Evolutionary conservation across 1,140 invertebrate genomes (phyloP).

Genomic region (Ceratosolen solmsi): DNA sequence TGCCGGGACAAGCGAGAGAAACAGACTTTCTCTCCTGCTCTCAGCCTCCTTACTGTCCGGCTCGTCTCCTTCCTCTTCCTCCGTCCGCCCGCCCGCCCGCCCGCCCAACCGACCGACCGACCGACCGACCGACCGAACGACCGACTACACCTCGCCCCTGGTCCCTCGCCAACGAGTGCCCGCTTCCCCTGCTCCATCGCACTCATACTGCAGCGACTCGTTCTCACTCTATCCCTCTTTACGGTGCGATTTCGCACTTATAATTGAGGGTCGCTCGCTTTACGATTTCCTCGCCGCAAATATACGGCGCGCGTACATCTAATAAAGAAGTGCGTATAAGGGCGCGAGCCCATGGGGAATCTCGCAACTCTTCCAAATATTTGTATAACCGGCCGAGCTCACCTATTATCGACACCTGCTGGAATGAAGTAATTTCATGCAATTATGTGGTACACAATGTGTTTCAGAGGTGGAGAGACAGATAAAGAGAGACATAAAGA

Average conservation of each 20-base stretch:
- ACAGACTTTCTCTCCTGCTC: not conserved
- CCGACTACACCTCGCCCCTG: too few relatives aligned
- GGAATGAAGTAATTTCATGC: constrained; percentile 53
- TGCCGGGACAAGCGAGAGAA: constrained; percentile 13
- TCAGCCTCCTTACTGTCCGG: not conserved
- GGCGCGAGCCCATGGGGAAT: constrained; percentile 9
- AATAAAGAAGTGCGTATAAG: constrained; percentile 38
- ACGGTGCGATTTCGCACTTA: constrained; percentile 55
- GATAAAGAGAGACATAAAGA: not conserved
- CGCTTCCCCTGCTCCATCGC: not conserved
- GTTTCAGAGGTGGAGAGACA: too few relatives aligned
- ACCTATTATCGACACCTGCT: constrained; percentile 65
- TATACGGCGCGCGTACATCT: constrained; percentile 23
- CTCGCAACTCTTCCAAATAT: constrained; percentile 55
- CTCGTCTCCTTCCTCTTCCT: not conserved
- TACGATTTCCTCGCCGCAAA: constrained; percentile 49
- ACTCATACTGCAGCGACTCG: not conserved
- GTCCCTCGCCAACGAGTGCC: too few relatives aligned
- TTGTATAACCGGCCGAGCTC: constrained; percentile 57
- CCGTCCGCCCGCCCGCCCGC: not conserved
- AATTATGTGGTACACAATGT: constrained; percentile 43
- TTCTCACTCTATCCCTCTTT: constrained; percentile 6
- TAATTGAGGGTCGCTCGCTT: constrained; percentile 49
- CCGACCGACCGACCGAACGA: too few relatives aligned
- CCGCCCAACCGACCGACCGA: too few relatives aligned